Conservation (phyloP, 2,797 vertebrate species). For the Sebastes miniatus region DNA sequence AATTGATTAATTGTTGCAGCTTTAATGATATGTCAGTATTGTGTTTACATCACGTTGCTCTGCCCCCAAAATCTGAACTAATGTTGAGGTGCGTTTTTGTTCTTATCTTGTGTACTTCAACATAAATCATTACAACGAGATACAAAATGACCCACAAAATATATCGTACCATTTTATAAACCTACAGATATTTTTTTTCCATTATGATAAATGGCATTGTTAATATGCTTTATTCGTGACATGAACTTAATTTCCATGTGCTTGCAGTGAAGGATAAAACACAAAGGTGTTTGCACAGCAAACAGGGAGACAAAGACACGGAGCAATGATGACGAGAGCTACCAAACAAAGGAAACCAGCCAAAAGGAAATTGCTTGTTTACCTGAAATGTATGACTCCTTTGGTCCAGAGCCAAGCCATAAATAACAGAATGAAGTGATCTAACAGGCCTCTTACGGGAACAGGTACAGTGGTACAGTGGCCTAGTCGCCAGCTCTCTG, state of each 20-base stretch:
- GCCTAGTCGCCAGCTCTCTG: constrained; percentile 28
- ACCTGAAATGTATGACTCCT: constrained; percentile 34
- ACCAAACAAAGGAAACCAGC: constrained; percentile 47
- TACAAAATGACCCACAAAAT: not conserved
- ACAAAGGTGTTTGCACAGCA: constrained; percentile 30
- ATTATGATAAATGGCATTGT: not conserved
- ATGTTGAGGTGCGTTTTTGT: not conserved
- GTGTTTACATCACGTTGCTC: not conserved
- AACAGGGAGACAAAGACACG: constrained; percentile 4
- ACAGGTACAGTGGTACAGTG: constrained; percentile 12
- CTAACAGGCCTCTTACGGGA: constrained; percentile 22
- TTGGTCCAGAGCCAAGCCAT: constrained; percentile 38
- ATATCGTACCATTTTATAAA: not conserved
- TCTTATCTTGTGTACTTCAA: not conserved
- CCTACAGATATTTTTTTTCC: not conserved
- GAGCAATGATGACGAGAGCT: constrained; percentile 21
- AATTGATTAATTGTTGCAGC: too few species aligned
- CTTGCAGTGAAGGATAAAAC: not conserved
- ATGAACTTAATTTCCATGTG: not conserved
- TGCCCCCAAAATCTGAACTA: not conserved
- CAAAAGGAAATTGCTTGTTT: constrained; percentile 61
- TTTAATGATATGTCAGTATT: not conserved
- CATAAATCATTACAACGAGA: not conserved
- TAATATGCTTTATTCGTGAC: not conserved
- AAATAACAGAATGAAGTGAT: constrained; percentile 47